Percentiles rank a stretch among this genome's conserved stretches.
Conservation (phyloP, 2,888 invertebrate species). For the Margaritifera margaritifera region DNA sequence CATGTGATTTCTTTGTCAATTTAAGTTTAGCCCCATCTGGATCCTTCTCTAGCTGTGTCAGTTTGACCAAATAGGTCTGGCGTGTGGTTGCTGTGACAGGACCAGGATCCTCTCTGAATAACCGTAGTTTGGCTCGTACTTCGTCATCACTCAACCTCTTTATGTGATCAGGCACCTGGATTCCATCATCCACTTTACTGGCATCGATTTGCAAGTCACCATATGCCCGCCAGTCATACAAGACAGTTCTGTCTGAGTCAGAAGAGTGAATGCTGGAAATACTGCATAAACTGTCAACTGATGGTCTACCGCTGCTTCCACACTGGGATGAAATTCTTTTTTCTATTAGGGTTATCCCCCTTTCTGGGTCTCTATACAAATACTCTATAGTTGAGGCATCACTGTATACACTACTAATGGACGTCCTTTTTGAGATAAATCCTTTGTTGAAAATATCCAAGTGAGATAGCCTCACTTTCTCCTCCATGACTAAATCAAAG, state of each 20-base stretch:
- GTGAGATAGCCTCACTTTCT: background rate
- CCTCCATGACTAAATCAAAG: no score
- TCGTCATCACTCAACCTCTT: constrained; percentile 38
- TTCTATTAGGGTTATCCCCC: constrained; percentile 58
- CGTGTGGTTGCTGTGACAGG: constrained; percentile 87
- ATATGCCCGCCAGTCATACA: constrained; percentile 55
- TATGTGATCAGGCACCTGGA: constrained; percentile 24
- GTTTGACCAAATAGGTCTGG: constrained; percentile 83
- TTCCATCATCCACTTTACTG: background rate
- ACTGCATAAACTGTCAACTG: constrained; percentile 51
- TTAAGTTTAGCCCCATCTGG: constrained; percentile 33
- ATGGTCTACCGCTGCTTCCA: constrained; percentile 49
- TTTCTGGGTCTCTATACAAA: constrained; percentile 57
- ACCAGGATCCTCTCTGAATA: constrained; percentile 83
- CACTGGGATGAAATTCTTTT: constrained; percentile 56
- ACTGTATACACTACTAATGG: constrained; percentile 46
- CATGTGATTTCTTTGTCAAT: constrained; percentile 38
- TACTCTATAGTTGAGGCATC: constrained; percentile 53
- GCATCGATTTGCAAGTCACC: constrained; percentile 3
- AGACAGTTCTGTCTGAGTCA: constrained; percentile 29
- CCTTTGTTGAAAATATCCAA: background rate
- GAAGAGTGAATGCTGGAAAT: constrained; percentile 15
- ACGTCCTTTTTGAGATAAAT: constrained; percentile 13
- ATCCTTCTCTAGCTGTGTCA: constrained; percentile 75
- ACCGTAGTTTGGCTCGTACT: constrained; percentile 53